A percentile compares a stretch with the other conserved stretches of the same genome.
phyloP scores from a whole-genome alignment of 2,797 vertebrate genomes.

The Syndactyla subalaris region DNA sequence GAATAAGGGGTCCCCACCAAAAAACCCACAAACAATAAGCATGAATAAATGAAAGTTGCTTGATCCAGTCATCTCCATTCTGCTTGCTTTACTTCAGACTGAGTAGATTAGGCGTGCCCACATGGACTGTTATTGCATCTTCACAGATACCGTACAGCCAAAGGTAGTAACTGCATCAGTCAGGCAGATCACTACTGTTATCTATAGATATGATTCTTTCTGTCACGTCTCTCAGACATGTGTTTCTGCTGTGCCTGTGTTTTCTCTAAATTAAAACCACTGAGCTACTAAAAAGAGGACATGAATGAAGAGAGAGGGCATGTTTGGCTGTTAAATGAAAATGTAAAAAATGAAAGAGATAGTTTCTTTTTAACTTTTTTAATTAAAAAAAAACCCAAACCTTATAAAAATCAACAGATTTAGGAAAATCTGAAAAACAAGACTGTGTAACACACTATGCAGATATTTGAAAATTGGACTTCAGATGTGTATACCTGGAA shows the following conservation, averaged over 20 bases:
- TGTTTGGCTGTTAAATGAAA: neutral
- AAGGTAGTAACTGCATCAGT: neutral
- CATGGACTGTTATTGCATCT: neutral
- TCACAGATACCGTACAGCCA: neutral
- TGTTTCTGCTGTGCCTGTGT: neutral
- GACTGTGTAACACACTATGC: neutral
- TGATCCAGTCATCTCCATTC: neutral
- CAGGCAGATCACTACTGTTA: neutral
- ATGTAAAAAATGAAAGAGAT: neutral
- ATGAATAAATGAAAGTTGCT: neutral
- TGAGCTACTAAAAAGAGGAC: neutral
- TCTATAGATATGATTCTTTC: neutral
- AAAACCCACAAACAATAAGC: neutral
- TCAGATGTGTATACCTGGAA: neutral
- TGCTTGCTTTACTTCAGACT: neutral
- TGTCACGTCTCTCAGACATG: neutral
- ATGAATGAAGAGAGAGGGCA: neutral
- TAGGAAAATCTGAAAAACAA: neutral
- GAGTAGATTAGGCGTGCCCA: neutral
- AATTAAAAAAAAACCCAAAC: neutral
- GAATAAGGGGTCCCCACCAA: neutral
- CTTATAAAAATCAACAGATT: neutral
- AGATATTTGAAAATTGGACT: neutral
- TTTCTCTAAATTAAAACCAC: constrained; percentile 8
- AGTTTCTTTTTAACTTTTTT: neutral